Evolutionary conservation across 1,140 invertebrate species (phyloP).

Genomic region (Ceratina calcarata): DNA sequence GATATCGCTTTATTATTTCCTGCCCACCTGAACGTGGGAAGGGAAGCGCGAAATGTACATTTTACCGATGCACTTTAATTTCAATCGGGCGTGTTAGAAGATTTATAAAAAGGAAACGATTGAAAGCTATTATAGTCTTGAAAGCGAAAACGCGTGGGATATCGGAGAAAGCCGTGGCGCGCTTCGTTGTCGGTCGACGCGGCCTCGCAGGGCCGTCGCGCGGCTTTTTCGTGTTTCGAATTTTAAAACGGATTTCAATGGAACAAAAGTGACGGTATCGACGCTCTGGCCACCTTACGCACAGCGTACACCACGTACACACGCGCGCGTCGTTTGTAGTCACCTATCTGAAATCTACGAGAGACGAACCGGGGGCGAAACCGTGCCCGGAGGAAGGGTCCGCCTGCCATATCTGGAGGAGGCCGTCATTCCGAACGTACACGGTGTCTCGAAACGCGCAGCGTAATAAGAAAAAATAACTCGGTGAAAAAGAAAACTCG

Average conservation of each 20-base stretch:
- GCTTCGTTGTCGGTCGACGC: background rate
- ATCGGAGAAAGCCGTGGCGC: constrained; percentile 16
- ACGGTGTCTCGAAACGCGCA: constrained; percentile 42
- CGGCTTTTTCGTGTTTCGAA: constrained; percentile 33
- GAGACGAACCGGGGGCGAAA: constrained; percentile 10
- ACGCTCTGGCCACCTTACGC: constrained; percentile 21
- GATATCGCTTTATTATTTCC: constrained; percentile 73
- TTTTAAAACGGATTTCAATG: constrained; percentile 36
- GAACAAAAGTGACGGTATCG: constrained; percentile 45
- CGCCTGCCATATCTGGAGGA: constrained; percentile 37
- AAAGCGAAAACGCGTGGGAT: constrained; percentile 24
- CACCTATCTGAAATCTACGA: constrained; percentile 42
- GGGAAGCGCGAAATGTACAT: constrained; percentile 17
- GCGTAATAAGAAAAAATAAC: background rate
- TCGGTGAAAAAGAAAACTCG: constrained; percentile 13
- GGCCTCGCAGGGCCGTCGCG: background rate
- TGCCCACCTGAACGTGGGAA: constrained; percentile 41
- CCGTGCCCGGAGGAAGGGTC: constrained; percentile 24
- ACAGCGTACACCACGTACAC: background rate
- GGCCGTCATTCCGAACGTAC: constrained; percentile 40
- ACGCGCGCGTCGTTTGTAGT: background rate
- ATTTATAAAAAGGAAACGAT: too few relatives aligned
- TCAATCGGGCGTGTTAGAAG: too few relatives aligned
- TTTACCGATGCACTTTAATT: too few relatives aligned
- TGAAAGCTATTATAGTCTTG: background rate